Base-by-base conservation (phyloP, 2,113 vertebrate genomes). In the Antechinus stuartii region DNA sequence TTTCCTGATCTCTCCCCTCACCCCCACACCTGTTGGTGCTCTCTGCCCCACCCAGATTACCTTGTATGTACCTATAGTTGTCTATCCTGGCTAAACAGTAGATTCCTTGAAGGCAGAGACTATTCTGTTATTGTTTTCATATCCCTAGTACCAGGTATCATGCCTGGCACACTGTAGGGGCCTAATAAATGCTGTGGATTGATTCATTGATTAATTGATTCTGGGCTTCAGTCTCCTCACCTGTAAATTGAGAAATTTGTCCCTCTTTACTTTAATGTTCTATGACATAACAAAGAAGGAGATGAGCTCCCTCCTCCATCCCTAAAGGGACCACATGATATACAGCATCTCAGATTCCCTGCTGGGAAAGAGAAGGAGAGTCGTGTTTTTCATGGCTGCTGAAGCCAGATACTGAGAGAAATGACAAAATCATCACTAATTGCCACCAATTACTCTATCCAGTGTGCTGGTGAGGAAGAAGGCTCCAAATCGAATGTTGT, bases 401-500 rank as follows among this genome's bases (percentile, higher is more conserved):
- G 57, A 90, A 96, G 95, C 89, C 92, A 94, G 93, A 95, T 95
- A 96, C 94, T 54, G 49, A 95, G 91, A 95, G 89, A 54, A 96
- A 95, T 95, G 96, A 94, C 96, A 96, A 96, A 97, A 90, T 95
- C 94, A 95, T 96, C 0, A 0, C 84, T 92, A 97, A 93, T 16
- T 95, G 95, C 49, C 96, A 95, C 7, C 56, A 56, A 96, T 95
- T 95, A 93, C 93, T 52, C 96, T 94, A 90, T 56, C 0, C 0
- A 23, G n/a, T 42, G 27, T 95, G 91, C 91, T 35, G 92, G 97
- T 94, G 49, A 94, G 96, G 92, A 97, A 95, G 68, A 68, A 91
- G 95, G 96, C 97, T 97, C 96, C 46, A 52, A 14, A 50, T 53
- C 96, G 95, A 54, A 42, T 4, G 25, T 97, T 76, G 96, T 96